These are phyloP conservation scores for Pristionchus fissidentatus DNA, from an alignment of 2,888 invertebrate species.

Conservation along the genomic window DNA sequence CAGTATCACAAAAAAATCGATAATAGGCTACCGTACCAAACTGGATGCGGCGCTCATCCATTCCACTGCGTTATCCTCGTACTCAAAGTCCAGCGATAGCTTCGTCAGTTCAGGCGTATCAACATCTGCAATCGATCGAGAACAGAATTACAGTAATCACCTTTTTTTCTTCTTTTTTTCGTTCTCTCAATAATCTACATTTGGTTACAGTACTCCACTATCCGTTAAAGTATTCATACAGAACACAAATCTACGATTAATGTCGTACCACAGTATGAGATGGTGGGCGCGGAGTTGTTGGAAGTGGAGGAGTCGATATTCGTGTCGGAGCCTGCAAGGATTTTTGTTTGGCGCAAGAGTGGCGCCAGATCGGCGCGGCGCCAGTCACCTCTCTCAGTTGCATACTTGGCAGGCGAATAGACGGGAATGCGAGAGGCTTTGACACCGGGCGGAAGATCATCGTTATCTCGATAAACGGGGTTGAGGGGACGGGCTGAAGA, in stretches of 20 bases:
- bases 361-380: background rate
- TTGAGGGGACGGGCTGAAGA: background rate
- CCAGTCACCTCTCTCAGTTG: background rate
- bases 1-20: too few species aligned
- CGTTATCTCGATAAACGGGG: background rate
- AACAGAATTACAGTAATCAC: too few species aligned
- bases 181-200: too few species aligned
- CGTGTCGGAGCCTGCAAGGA: too few species aligned
- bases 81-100: background rate
- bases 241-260: background rate
- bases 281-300: background rate
- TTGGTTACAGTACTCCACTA: background rate
- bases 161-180: too few species aligned
- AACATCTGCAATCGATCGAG: background rate
- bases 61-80: background rate
- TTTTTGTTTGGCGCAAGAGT: too few species aligned
- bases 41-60: background rate
- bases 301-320: too few species aligned
- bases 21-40: background rate
- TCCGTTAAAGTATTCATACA: background rate
- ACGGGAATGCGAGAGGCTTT: slow-evolving; percentile 19
- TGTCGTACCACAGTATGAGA: background rate
- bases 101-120: background rate
- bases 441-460: background rate
- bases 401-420: too few species aligned